phyloP scores from a whole-genome alignment of 2,888 invertebrate genomes.

The Platypus cylindrus region DNA sequence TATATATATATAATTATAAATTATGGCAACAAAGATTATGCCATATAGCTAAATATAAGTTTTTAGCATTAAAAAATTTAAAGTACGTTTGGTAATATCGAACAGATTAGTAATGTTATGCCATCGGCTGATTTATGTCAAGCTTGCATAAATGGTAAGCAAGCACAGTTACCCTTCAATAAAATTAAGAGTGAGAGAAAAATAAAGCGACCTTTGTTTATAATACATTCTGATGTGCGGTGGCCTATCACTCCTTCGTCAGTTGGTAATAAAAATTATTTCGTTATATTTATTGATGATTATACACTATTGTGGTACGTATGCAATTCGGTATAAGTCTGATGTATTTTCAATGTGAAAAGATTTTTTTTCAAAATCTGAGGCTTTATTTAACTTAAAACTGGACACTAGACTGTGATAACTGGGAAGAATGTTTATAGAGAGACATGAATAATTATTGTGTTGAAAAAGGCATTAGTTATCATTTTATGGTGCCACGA shows the following conservation, averaged over 20 bases:
- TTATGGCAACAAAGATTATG: neutral
- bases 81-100: constrained; percentile 3
- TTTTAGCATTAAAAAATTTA: constrained; percentile 7
- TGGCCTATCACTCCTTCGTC: constrained; percentile 15
- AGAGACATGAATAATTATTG: constrained; percentile 25
- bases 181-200: constrained; percentile 9
- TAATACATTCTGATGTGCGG: constrained; percentile 5
- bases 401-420: too few relatives aligned
- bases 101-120: constrained; percentile 3
- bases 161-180: constrained; percentile 7
- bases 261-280: constrained; percentile 6
- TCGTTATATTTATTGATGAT: constrained; percentile 4
- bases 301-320: constrained; percentile 17
- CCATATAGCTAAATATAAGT: constrained; percentile 5
- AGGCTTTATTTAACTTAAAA: too few relatives aligned
- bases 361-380: constrained; percentile 6
- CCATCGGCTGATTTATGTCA: constrained; percentile 6
- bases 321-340: constrained; percentile 14
- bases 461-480: constrained; percentile 23
- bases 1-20: too few relatives aligned
- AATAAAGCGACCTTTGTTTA: constrained; percentile 4
- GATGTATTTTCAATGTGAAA: constrained; percentile 5
- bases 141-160: too few relatives aligned
- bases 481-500: constrained; percentile 28
- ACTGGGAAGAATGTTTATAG: too few relatives aligned